These are phyloP conservation scores for Sanderia malayensis DNA, from an alignment of 30 jellyfish, hydroid and myxozoan species.

Conservation along the genomic window DNA sequence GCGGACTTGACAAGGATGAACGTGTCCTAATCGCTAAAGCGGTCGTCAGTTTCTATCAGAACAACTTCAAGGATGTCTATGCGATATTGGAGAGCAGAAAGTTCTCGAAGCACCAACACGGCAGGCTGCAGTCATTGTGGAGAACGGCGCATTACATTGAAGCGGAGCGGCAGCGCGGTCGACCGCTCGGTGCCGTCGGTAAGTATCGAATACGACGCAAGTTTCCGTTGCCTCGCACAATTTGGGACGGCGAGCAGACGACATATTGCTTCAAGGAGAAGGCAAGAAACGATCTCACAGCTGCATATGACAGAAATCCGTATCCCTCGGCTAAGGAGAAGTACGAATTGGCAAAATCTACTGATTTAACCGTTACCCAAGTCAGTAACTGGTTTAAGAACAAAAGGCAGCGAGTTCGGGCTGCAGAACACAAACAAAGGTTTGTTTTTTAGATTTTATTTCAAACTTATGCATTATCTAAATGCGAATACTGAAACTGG, in stretches of 20 bases:
- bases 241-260: conserved; percentile 95
- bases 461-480: too few species aligned
- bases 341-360: conserved; percentile 59
- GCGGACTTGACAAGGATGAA: conserved; percentile 44
- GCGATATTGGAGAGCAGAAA: conserved; percentile 60
- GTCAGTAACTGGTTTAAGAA: conserved; percentile 97
- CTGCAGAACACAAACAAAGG: conserved; percentile 79
- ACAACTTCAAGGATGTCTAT: conserved; percentile 64
- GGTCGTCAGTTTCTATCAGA: conserved; percentile 58
- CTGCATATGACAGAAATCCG: conserved; percentile 67
- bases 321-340: conserved; percentile 86
- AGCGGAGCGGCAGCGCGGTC: conserved; percentile 81
- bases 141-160: conserved; percentile 85
- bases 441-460: too few species aligned
- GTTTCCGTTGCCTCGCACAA: conserved; percentile 91
- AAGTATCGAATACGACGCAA: conserved; percentile 86
- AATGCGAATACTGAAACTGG: too few species aligned
- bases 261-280: conserved; percentile 78
- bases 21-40: conserved; percentile 65
- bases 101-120: conserved; percentile 70
- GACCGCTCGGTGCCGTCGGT: conserved; percentile 91
- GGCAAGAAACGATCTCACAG: conserved; percentile 58
- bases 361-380: conserved; percentile 88
- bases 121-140: conserved; percentile 82
- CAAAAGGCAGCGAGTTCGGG: conserved; percentile 86